Evolutionary conservation across 1,140 invertebrate species (phyloP).

Genomic region (Drosophila takahashii): DNA sequence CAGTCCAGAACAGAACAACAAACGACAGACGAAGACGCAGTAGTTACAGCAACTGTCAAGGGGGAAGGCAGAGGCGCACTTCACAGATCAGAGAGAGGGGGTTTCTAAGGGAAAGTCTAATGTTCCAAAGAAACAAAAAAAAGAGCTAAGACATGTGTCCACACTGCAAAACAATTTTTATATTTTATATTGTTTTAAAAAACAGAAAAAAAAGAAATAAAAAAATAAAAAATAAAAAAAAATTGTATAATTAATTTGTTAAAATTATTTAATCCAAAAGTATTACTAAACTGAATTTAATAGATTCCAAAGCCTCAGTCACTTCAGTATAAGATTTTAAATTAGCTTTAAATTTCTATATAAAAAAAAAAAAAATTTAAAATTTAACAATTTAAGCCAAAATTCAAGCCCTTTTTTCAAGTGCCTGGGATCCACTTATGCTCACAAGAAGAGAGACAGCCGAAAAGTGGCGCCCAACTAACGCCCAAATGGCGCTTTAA

Average conservation of each 20-base stretch:
- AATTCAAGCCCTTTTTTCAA: no score
- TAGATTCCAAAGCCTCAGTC: no score
- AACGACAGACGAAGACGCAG: slow-evolving; percentile 55
- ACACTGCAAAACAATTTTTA: slow-evolving; percentile 8
- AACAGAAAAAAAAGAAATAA: no score
- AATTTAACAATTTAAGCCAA: no score
- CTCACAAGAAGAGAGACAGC: slow-evolving; percentile 22
- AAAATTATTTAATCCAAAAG: no score
- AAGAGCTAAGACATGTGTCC: slow-evolving; percentile 18
- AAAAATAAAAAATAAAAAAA: no score
- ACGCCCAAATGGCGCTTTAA: slow-evolving; percentile 63
- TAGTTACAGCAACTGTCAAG: slow-evolving; percentile 55
- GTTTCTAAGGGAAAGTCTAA: slow-evolving; percentile 40
- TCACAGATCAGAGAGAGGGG: neutral
- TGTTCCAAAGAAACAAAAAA: slow-evolving; percentile 56
- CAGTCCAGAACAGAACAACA: slow-evolving; percentile 12
- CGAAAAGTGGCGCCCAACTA: slow-evolving; percentile 26
- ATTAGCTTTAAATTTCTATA: no score
- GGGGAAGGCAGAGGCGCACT: neutral
- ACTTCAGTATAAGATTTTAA: no score
- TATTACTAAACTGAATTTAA: no score
- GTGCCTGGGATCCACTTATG: slow-evolving; percentile 11
- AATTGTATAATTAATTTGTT: no score
- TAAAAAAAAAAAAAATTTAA: no score
- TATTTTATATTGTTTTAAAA: no score